Percentiles rank a stretch among this genome's conserved stretches.
These are phyloP conservation scores for Polyommatus icarus DNA, from an alignment of 2,888 invertebrate genomes.

Conservation along the genomic window DNA sequence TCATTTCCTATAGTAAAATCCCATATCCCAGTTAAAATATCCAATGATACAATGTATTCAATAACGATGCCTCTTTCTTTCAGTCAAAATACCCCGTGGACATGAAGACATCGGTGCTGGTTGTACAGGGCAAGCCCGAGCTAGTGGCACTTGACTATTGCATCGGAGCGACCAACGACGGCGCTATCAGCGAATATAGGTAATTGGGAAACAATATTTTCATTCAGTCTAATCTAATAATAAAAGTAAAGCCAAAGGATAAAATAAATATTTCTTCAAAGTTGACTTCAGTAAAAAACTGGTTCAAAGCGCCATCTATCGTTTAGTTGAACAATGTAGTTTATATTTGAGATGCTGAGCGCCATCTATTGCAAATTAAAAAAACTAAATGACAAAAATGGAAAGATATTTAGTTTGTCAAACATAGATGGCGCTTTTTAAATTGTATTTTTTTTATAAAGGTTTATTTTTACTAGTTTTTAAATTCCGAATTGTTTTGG, in stretches of 20 bases:
- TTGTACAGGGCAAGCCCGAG: conserved; percentile 87
- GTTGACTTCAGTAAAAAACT: no score
- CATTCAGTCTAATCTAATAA: not conserved
- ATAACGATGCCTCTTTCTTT: conserved; percentile 39
- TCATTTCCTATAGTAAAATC: no score
- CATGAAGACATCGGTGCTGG: conserved; percentile 91
- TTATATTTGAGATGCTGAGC: not conserved
- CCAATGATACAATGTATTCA: not conserved
- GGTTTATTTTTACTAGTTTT: no score
- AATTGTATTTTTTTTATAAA: no score
- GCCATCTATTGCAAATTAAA: not conserved
- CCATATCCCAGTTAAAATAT: not conserved
- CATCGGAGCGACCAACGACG: conserved; percentile 81
- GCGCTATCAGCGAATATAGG: conserved; percentile 59
- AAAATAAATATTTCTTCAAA: not conserved
- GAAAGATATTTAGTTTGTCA: not conserved
- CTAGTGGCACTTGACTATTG: conserved; percentile 91
- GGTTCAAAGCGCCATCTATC: not conserved
- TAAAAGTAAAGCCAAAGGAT: not conserved
- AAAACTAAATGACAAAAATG: not conserved
- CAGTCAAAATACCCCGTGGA: conserved; percentile 90
- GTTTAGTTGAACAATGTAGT: not conserved
- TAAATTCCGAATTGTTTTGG: no score
- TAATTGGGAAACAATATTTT: conserved; percentile 36
- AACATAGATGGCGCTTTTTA: not conserved